Evolutionary conservation across 1,140 invertebrate genomes (phyloP).

Genomic region (Cotesia typhae): DNA sequence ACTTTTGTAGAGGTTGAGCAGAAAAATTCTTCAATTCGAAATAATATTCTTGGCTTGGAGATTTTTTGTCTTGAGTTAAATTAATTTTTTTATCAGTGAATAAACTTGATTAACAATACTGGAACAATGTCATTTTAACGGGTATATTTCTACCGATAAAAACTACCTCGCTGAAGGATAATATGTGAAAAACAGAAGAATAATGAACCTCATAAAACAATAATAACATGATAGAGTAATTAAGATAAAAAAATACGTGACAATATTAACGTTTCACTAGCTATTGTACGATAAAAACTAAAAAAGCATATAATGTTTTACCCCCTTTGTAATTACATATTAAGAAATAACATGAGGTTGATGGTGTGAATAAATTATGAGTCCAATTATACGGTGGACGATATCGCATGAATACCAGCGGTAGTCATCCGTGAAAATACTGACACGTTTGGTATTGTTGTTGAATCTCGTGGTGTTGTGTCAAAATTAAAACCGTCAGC

Average conservation of each 20-base stretch:
- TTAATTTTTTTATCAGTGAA: no score
- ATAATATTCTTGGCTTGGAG: no score
- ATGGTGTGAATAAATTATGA: slow-evolving; percentile 47
- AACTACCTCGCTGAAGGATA: no score
- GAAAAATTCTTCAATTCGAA: no score
- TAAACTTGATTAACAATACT: no score
- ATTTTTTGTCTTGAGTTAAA: no score
- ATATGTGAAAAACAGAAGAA: no score
- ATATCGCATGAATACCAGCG: not conserved
- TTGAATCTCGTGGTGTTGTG: slow-evolving; percentile 3
- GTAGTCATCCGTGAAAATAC: slow-evolving; percentile 4
- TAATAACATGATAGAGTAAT: not conserved
- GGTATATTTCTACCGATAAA: no score
- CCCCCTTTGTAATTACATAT: slow-evolving; percentile 45
- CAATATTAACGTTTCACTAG: not conserved
- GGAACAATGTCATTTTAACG: no score
- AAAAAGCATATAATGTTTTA: slow-evolving; percentile 16
- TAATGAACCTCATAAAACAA: not conserved
- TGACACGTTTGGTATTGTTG: not conserved
- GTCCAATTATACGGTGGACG: slow-evolving; percentile 45
- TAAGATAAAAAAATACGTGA: no score
- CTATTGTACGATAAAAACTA: not conserved
- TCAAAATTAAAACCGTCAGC: slow-evolving; percentile 18
- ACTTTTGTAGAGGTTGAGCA: no score
- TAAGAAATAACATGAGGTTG: slow-evolving; percentile 45